These are phyloP conservation scores for Erebia palarica DNA, from an alignment of 2,888 invertebrate species.

Conservation along the genomic window DNA sequence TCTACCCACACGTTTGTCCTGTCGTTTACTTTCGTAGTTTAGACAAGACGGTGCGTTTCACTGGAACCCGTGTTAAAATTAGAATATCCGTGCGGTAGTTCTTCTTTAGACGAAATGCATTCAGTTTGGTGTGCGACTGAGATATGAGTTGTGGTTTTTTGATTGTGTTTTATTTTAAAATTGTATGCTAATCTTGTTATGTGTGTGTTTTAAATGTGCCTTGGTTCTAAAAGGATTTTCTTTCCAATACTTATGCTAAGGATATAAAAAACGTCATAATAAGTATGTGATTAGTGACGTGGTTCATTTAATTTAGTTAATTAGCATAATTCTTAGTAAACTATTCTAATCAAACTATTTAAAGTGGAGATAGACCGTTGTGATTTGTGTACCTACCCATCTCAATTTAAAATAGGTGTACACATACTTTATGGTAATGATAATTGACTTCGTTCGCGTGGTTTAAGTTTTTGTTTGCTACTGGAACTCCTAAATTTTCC, in stretches of 20 bases:
- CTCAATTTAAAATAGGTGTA: neutral
- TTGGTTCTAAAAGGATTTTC: neutral
- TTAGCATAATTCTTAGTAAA: neutral
- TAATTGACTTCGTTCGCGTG: too few species aligned
- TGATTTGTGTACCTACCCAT: too few species aligned
- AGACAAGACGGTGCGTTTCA: conserved; percentile 73
- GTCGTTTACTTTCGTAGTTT: conserved; percentile 67
- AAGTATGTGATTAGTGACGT: neutral
- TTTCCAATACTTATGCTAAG: neutral
- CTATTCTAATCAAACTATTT: neutral
- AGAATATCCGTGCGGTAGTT: conserved; percentile 78
- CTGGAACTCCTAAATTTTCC: too few species aligned
- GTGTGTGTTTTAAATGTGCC: neutral
- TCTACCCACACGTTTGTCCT: conserved; percentile 66
- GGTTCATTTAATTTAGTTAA: neutral
- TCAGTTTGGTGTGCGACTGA: conserved; percentile 57
- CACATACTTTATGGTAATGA: too few species aligned
- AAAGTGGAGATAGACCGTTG: neutral
- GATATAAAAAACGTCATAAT: neutral
- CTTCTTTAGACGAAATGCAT: conserved; percentile 72
- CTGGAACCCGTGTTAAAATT: conserved; percentile 77
- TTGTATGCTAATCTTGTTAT: conserved; percentile 5
- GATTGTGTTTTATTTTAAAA: conserved; percentile 27
- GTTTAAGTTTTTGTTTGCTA: too few species aligned
- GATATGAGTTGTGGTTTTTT: conserved; percentile 40